These are phyloP conservation scores for Ormyrus thymus DNA, from an alignment of 2,888 invertebrate species.

Conservation along the genomic window DNA sequence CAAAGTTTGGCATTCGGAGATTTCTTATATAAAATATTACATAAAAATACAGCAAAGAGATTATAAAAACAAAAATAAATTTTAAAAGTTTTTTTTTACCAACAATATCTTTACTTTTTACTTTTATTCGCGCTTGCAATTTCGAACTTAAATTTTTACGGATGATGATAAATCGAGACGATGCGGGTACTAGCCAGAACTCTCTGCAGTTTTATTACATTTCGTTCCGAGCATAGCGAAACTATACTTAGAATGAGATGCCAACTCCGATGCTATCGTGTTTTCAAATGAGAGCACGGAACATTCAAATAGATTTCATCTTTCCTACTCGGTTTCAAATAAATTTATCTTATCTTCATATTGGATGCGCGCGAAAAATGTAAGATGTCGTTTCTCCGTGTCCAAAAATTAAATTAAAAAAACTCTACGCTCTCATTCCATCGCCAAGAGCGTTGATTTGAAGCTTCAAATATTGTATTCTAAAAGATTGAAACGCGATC, in stretches of 20 bases:
- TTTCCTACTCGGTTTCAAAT: neutral
- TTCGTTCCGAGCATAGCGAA: slow-evolving; percentile 47
- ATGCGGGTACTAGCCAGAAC: slow-evolving; percentile 30
- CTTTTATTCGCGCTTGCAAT: slow-evolving; percentile 10
- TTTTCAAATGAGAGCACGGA: slow-evolving; percentile 34
- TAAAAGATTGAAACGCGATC: neutral
- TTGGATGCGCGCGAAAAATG: too few relatives aligned
- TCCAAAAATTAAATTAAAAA: too few relatives aligned
- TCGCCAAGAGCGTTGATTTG: too few relatives aligned
- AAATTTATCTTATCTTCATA: neutral
- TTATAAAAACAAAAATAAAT: too few relatives aligned
- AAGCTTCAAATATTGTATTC: too few relatives aligned
- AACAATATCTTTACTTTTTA: slow-evolving; percentile 6
- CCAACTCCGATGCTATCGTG: slow-evolving; percentile 33
- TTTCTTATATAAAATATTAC: too few relatives aligned
- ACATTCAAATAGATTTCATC: slow-evolving; percentile 19
- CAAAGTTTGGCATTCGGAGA: too few relatives aligned
- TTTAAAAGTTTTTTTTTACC: too few relatives aligned
- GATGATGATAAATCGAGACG: slow-evolving; percentile 30
- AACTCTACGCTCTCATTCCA: too few relatives aligned
- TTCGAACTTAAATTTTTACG: slow-evolving; percentile 32
- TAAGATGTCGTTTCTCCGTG: too few relatives aligned
- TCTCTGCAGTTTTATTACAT: slow-evolving; percentile 54
- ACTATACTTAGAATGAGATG: slow-evolving; percentile 53
- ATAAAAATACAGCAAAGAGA: too few relatives aligned